Percentiles rank a stretch among this genome's conserved stretches.
Evolutionary conservation across 2,888 invertebrate genomes (phyloP).

Genomic region (Strigamia crassipes): DNA sequence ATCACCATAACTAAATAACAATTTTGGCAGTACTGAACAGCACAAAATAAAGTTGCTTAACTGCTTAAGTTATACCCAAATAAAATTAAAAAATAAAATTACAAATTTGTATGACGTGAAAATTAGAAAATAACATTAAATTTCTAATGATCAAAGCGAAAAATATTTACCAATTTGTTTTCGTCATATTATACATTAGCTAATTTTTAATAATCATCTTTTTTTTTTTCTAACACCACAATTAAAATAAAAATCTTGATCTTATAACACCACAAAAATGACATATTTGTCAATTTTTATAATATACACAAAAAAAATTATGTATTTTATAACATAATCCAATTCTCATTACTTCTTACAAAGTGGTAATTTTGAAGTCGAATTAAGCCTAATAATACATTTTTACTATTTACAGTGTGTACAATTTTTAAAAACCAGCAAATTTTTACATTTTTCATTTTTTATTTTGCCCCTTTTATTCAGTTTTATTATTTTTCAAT

Average conservation of each 20-base stretch:
- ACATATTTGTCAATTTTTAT: neutral
- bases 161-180: neutral
- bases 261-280: neutral
- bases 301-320: neutral
- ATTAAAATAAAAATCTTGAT: neutral
- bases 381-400: neutral
- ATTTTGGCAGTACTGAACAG: conserved; percentile 12
- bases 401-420: neutral
- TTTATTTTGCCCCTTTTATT: neutral
- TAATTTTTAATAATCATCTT: neutral
- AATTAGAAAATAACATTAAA: neutral
- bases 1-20: neutral
- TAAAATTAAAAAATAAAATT: neutral
- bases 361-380: neutral
- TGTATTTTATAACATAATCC: neutral
- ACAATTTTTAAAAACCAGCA: conserved; percentile 5
- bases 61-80: neutral
- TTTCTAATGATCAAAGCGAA: neutral
- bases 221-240: neutral
- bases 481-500: neutral
- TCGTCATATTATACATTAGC: neutral
- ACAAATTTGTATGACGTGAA: neutral
- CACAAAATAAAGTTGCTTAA: neutral
- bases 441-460: neutral
- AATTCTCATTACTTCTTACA: neutral